Conservation (phyloP, 1,140 invertebrate genomes). For the Luehdorfia chinensis region DNA sequence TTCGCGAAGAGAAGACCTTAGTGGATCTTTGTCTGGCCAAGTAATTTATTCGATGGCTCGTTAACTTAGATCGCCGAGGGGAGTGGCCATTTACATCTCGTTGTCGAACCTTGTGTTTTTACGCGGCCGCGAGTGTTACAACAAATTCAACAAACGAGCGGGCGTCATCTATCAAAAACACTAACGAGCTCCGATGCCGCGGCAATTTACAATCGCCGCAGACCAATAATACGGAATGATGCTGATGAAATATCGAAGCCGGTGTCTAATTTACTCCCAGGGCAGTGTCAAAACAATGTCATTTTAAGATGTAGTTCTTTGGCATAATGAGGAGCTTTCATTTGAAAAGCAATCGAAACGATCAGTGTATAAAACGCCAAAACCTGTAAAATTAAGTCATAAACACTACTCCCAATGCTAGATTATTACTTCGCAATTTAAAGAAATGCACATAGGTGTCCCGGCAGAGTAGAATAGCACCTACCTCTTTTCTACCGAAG, state of each 20-base stretch:
- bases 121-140: slow-evolving; percentile 61
- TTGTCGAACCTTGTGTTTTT: slow-evolving; percentile 69
- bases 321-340: slow-evolving; percentile 4
- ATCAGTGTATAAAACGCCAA: no score
- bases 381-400: no score
- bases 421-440: no score
- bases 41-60: slow-evolving; percentile 72
- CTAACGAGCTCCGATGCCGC: slow-evolving; percentile 70
- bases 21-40: slow-evolving; percentile 18
- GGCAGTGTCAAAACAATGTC: slow-evolving; percentile 42
- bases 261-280: slow-evolving; percentile 49
- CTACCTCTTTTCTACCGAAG: no score
- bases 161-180: slow-evolving; percentile 75
- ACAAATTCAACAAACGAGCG: slow-evolving; percentile 70
- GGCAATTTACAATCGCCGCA: slow-evolving; percentile 63
- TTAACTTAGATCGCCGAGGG: slow-evolving; percentile 71
- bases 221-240: slow-evolving; percentile 64
- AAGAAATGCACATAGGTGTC: no score
- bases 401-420: no score
- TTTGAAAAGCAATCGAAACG: slow-evolving; percentile 3
- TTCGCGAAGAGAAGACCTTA: slow-evolving; percentile 9
- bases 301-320: slow-evolving; percentile 17
- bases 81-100: slow-evolving; percentile 66
- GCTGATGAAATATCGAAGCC: slow-evolving; percentile 54
- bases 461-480: no score